Percentiles rank a stretch among this genome's conserved stretches.
Evolutionary conservation across 2,113 vertebrate genomes (phyloP).

Genomic region (Pelmatolapia mariae): DNA sequence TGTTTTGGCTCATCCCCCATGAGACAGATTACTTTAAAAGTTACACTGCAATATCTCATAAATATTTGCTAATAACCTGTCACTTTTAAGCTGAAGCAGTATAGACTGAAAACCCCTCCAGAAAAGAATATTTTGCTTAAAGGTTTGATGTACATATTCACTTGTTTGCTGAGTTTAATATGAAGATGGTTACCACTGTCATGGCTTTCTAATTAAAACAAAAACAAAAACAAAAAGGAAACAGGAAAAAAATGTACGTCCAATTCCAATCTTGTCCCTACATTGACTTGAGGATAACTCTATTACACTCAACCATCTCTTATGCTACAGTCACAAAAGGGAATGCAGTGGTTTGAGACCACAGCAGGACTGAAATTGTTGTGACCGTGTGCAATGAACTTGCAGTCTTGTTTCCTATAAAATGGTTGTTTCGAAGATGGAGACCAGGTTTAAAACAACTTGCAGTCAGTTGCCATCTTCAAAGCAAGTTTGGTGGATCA

Average conservation of each 20-base stretch:
- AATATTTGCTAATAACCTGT: neutral
- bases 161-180: neutral
- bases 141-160: neutral
- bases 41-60: neutral
- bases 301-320: neutral
- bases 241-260: accelerated
- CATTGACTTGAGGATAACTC: neutral
- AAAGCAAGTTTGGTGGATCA: neutral
- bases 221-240: neutral
- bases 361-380: neutral
- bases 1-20: neutral
- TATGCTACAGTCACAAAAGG: accelerated
- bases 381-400: neutral
- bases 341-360: neutral
- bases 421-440: neutral
- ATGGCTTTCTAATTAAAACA: neutral
- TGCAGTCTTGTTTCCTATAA: neutral
- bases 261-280: neutral
- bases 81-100: neutral
- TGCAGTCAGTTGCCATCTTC: neutral
- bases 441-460: neutral
- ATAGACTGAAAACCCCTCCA: neutral
- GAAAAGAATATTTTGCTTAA: neutral
- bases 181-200: neutral
- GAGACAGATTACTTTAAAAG: neutral